These are phyloP conservation scores for Oryzias sinensis DNA, from an alignment of 2,797 vertebrate genomes.

Conservation along the genomic window DNA sequence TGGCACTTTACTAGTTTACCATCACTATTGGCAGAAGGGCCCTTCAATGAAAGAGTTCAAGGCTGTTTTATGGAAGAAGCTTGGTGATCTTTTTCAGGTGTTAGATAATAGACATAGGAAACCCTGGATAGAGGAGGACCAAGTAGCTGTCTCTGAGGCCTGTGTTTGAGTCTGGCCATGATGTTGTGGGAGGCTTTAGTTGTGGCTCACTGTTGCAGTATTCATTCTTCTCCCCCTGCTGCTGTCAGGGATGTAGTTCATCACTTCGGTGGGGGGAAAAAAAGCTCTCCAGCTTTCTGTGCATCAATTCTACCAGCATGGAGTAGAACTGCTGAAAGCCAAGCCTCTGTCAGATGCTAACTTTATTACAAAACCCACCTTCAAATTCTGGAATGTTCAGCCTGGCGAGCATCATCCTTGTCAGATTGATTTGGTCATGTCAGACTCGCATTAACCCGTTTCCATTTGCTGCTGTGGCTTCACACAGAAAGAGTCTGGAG, in stretches of 20 bases:
- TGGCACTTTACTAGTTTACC: conserved; percentile 23
- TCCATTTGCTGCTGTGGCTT: conserved; percentile 58
- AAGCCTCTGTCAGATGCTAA: conserved; percentile 61
- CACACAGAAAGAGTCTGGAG: conserved; percentile 41
- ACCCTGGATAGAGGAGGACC: conserved; percentile 38
- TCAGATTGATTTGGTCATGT: conserved; percentile 51
- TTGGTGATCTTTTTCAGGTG: conserved; percentile 46
- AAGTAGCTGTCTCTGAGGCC: conserved; percentile 50
- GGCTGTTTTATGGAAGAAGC: conserved; percentile 29
- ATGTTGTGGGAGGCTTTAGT: conserved; percentile 57
- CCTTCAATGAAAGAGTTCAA: conserved; percentile 36
- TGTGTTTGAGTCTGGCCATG: conserved; percentile 65
- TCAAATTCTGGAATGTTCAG: conserved; percentile 50
- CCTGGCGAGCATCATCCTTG: conserved; percentile 40
- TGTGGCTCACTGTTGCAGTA: conserved; percentile 52
- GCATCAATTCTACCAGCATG: conserved; percentile 28
- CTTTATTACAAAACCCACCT: conserved; percentile 50
- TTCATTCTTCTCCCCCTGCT: conserved; percentile 47
- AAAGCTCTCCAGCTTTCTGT: conserved; percentile 20
- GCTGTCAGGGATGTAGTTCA: conserved; percentile 49
- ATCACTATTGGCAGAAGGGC: conserved; percentile 25
- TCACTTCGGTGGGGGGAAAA: conserved; percentile 18
- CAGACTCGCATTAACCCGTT: conserved; percentile 51
- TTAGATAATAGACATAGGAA: conserved; percentile 31
- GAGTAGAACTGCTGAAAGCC: conserved; percentile 55